Evolutionary conservation across 2,888 invertebrate genomes (phyloP).

Genomic region (Malthinus seriepunctatus): DNA sequence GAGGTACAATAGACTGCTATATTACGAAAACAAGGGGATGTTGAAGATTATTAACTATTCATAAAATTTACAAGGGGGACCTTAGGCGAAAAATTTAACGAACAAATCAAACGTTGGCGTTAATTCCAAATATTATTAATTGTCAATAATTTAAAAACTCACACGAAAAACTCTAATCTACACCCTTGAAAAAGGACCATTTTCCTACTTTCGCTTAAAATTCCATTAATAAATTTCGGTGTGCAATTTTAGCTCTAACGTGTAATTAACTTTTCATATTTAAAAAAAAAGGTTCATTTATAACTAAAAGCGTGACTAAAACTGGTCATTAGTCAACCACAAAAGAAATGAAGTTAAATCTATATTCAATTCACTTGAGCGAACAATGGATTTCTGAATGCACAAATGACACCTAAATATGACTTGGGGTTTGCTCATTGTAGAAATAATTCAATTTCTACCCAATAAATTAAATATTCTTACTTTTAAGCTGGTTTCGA

Average conservation of each 20-base stretch:
- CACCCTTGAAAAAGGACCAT: too few species aligned
- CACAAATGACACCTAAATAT: background rate
- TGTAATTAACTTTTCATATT: background rate
- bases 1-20: slow-evolving; percentile 8
- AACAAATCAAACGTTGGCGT: background rate
- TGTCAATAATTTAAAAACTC: background rate
- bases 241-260: too few species aligned
- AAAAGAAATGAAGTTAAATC: slow-evolving; percentile 14
- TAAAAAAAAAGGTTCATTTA: background rate
- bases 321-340: slow-evolving; percentile 13
- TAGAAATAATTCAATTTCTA: too few species aligned
- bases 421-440: background rate
- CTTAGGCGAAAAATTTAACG: background rate
- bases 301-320: slow-evolving; percentile 7
- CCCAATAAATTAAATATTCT: too few species aligned
- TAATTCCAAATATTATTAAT: slow-evolving; percentile 1
- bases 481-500: too few species aligned
- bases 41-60: slow-evolving; percentile 22
- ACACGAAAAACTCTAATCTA: too few species aligned
- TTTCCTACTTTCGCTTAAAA: too few species aligned
- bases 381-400: slow-evolving; percentile 10
- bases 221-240: too few species aligned
- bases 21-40: slow-evolving; percentile 6
- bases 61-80: slow-evolving; percentile 10
- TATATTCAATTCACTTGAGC: slow-evolving; percentile 15